These are phyloP conservation scores for Drosophila anomalipes DNA, from an alignment of 2,888 invertebrate species.

Conservation along the genomic window DNA sequence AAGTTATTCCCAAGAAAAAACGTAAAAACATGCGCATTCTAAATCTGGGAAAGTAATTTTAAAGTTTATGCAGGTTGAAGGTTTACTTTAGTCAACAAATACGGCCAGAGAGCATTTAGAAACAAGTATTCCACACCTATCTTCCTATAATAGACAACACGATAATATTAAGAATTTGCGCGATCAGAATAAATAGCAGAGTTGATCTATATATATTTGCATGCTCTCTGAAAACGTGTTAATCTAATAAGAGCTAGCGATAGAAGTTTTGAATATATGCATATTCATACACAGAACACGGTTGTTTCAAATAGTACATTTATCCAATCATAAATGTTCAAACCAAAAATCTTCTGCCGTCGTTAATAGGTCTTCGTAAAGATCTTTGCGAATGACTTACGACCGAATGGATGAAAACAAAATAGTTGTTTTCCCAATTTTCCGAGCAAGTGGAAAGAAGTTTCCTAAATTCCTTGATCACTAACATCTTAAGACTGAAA, in stretches of 20 bases:
- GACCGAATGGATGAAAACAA: background rate
- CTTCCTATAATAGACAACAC: background rate
- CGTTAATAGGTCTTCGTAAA: background rate
- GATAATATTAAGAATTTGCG: background rate
- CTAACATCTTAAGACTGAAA: background rate
- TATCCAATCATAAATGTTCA: background rate
- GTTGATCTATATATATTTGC: background rate
- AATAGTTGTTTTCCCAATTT: no score
- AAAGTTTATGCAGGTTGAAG: slow-evolving; percentile 2
- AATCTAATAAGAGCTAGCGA: background rate
- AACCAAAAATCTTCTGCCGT: background rate
- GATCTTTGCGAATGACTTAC: background rate
- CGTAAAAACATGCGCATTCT: background rate
- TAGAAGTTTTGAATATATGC: background rate
- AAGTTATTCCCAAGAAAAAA: slow-evolving; percentile 18
- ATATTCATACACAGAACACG: background rate
- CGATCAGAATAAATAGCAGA: background rate
- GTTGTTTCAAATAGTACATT: background rate
- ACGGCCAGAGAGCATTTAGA: background rate
- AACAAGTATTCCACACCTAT: background rate
- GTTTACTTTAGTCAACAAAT: background rate
- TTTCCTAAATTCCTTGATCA: background rate
- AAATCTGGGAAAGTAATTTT: background rate
- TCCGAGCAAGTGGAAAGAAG: background rate
- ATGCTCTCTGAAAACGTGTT: background rate